Percentiles rank a stretch among this genome's conserved stretches.
Conservation (phyloP, 1,140 invertebrate species). For the Apis mellifera region Amel_HAv3.1 CM009934.2:3773001-3773500, state of each 20-base stretch:
- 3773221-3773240: neutral
- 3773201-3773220: neutral
- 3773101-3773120: too few relatives aligned
- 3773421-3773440: conserved; percentile 76
- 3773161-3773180: neutral
- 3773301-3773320: conserved; percentile 50
- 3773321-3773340: conserved; percentile 17
- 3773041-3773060: too few relatives aligned
- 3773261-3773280: conserved; percentile 49
- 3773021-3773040: too few relatives aligned
- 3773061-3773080: too few relatives aligned
- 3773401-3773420: conserved; percentile 77
- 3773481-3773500: conserved; percentile 46
- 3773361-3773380: conserved; percentile 58
- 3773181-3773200: neutral
- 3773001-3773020: too few relatives aligned
- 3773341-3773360: conserved; percentile 34
- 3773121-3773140: too few relatives aligned
- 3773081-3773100: too few relatives aligned
- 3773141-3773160: neutral
- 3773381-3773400: conserved; percentile 23
- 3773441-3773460: conserved; percentile 80
- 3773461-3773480: conserved; percentile 78
- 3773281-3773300: conserved; percentile 59
- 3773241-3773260: conserved; percentile 50